Percentiles rank a stretch among this genome's conserved stretches.
These are phyloP conservation scores for Datnioides undecimradiatus DNA, from an alignment of 2,113 vertebrate species.

Conservation along the genomic window DNA sequence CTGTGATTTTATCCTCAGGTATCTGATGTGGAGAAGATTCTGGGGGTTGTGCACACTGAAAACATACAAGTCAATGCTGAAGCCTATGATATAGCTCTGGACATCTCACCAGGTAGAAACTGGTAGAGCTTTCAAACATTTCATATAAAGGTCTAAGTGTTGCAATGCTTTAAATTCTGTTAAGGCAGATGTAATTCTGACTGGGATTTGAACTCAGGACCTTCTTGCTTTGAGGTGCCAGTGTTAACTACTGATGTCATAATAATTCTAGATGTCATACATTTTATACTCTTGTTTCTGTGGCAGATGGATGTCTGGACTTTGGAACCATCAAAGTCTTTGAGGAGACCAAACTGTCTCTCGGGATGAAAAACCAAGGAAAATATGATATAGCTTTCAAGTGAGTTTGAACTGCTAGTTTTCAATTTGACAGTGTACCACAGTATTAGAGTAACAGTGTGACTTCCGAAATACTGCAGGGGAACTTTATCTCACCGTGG, in stretches of 20 bases:
- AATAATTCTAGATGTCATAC: background rate
- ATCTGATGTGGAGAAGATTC: constrained; percentile 87
- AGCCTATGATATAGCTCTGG: constrained; percentile 88
- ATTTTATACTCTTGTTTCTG: constrained; percentile 53
- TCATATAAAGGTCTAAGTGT: background rate
- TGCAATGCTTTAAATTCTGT: background rate
- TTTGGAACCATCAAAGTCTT: constrained; percentile 88
- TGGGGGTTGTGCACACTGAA: constrained; percentile 90
- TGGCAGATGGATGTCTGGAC: constrained; percentile 85
- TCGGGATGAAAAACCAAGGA: constrained; percentile 91
- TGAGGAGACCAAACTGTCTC: constrained; percentile 82
- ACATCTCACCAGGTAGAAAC: constrained; percentile 87
- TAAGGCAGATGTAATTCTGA: background rate
- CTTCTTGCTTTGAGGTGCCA: background rate
- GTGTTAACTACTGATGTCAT: background rate
- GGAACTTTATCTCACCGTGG: background rate
- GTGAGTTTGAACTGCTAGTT: constrained; percentile 78
- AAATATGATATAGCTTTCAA: constrained; percentile 89
- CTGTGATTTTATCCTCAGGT: constrained; percentile 87
- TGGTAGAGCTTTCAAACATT: background rate
- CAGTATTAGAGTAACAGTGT: background rate
- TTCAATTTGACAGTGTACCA: background rate
- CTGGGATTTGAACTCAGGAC: background rate
- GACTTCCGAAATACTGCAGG: background rate
- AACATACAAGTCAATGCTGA: constrained; percentile 88